These are phyloP conservation scores for Apodemus speciosus DNA, from an alignment of 2,113 vertebrate genomes.

Conservation along the genomic window DNA sequence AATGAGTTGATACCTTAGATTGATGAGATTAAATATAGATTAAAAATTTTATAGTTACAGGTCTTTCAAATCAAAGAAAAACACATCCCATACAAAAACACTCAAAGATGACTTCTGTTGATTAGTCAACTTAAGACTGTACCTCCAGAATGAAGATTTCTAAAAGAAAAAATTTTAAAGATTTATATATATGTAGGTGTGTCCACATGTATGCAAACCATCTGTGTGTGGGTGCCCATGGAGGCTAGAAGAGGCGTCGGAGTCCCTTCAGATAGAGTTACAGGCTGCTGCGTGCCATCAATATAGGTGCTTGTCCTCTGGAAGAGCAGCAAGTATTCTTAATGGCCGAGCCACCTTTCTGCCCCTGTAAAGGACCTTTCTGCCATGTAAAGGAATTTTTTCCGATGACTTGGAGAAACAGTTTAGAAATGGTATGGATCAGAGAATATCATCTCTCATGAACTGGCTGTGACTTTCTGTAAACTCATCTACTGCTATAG, in stretches of 20 bases:
- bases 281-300: background rate
- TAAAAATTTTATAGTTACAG: background rate
- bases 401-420: background rate
- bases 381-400: no score
- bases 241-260: background rate
- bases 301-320: background rate
- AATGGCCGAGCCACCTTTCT: background rate
- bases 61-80: conserved; percentile 28
- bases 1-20: background rate
- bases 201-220: background rate
- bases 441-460: background rate
- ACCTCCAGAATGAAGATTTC: background rate
- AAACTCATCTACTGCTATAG: background rate
- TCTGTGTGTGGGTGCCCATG: background rate
- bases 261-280: background rate
- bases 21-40: background rate
- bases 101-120: background rate
- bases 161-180: background rate
- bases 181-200: background rate
- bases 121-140: background rate
- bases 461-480: background rate
- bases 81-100: background rate
- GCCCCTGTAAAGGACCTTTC: background rate
- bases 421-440: background rate
- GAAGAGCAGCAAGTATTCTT: background rate